Conservation (phyloP, 92 coral and sea anemone genomes). For the Montipora capitata region DNA sequence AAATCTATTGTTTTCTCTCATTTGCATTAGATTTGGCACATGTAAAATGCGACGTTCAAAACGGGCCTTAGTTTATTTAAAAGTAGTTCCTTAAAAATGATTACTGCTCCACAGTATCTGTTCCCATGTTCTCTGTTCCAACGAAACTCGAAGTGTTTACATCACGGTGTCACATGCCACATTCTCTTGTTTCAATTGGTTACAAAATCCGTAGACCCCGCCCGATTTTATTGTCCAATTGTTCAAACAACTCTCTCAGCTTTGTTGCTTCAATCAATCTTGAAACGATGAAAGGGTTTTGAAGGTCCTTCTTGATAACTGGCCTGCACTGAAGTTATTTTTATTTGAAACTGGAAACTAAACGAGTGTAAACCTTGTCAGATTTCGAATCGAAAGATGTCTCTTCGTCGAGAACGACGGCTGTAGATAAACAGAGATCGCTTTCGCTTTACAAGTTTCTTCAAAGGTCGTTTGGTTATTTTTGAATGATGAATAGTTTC, state of each 20-base stretch:
- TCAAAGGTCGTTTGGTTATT: background rate
- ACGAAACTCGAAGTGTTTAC: background rate
- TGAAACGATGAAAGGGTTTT: too few species aligned
- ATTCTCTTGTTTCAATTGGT: constrained; percentile 10
- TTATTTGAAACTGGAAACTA: too few species aligned
- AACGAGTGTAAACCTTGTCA: constrained; percentile 1
- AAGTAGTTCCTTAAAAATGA: too few species aligned
- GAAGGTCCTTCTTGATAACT: too few species aligned
- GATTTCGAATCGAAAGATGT: background rate
- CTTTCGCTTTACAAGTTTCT: background rate
- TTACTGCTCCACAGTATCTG: too few species aligned
- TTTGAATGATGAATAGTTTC: background rate
- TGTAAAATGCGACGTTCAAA: too few species aligned
- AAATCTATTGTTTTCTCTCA: too few species aligned
- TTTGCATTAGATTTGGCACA: too few species aligned
- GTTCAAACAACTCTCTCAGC: background rate
- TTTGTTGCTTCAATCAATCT: background rate
- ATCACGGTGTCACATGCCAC: constrained; percentile 19
- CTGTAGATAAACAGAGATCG: too few species aligned
- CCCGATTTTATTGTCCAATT: constrained; percentile 4
- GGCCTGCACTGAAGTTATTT: background rate
- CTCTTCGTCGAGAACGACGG: background rate
- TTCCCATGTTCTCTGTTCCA: too few species aligned
- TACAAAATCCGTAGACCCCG: constrained; percentile 12
- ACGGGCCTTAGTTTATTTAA: too few species aligned